Percentiles rank a stretch among this genome's conserved stretches.
Evolutionary conservation across 1,140 invertebrate genomes (phyloP).

Genomic region (Vanessa atalanta): DNA sequence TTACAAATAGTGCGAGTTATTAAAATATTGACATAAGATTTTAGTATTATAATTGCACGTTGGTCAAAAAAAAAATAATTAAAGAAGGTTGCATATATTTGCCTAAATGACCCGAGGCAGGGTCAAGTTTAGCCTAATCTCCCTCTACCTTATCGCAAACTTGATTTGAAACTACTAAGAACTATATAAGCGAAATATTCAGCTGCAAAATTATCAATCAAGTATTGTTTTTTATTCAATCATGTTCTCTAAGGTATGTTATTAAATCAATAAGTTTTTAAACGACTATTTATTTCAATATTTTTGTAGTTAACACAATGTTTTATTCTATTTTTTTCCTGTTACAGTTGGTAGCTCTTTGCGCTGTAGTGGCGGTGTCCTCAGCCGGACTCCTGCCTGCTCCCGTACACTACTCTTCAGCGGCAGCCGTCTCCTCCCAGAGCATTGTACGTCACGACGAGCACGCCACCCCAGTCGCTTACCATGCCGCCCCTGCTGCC

Average conservation of each 20-base stretch:
- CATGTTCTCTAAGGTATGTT: conserved; percentile 38
- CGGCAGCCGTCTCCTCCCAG: too few species aligned
- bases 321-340: too few species aligned
- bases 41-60: neutral
- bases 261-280: neutral
- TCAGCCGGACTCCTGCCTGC: conserved; percentile 55
- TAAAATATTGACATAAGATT: too few species aligned
- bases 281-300: neutral
- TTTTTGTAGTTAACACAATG: neutral
- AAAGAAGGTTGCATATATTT: neutral
- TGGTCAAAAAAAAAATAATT: neutral
- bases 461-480: conserved; percentile 56
- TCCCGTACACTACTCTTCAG: too few species aligned
- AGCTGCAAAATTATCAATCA: conserved; percentile 7
- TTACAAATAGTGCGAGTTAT: too few species aligned
- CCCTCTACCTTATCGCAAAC: neutral
- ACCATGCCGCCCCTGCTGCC: conserved; percentile 27
- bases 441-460: too few species aligned
- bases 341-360: conserved; percentile 20
- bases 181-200: neutral
- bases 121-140: neutral
- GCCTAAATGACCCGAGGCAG: neutral
- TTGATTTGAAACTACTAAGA: neutral
- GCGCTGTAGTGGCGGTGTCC: conserved; percentile 47
- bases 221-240: neutral